Percentiles rank a stretch among this genome's conserved stretches.
These are phyloP conservation scores for Bucorvus abyssinicus DNA, from an alignment of 2,797 vertebrate species.

Conservation along the genomic window DNA sequence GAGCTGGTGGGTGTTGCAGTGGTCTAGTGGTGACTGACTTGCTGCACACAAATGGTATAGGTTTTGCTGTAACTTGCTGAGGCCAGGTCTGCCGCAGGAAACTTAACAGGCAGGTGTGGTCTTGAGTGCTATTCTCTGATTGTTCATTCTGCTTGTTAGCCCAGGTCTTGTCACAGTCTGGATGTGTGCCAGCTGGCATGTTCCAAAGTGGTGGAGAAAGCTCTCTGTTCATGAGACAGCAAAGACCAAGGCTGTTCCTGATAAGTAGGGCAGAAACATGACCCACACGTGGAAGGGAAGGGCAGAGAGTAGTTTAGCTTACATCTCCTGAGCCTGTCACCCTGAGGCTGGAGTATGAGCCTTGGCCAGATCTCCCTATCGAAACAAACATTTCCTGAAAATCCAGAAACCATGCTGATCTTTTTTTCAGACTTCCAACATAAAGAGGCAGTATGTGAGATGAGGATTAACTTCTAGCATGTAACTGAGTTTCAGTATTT, in stretches of 20 bases:
- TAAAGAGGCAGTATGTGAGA: not conserved
- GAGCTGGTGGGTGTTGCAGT: not conserved
- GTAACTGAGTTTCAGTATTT: not conserved
- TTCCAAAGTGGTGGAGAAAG: not conserved
- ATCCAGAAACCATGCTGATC: fast-evolving
- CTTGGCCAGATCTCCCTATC: not conserved
- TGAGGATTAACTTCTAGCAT: not conserved
- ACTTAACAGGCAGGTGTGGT: not conserved
- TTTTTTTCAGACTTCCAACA: not conserved
- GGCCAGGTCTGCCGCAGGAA: not conserved
- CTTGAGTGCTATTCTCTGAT: fast-evolving
- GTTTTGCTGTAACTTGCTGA: not conserved
- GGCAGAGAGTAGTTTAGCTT: not conserved
- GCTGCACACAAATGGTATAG: not conserved
- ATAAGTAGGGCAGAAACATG: not conserved
- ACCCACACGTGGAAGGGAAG: not conserved
- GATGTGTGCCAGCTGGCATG: not conserved
- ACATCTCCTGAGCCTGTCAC: not conserved
- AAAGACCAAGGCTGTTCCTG: not conserved
- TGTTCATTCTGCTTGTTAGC: not conserved
- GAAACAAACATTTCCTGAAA: not conserved
- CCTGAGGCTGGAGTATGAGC: not conserved
- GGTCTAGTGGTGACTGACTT: not conserved
- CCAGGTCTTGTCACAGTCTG: not conserved
- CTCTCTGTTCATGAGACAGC: not conserved